Conservation (phyloP, 2,113 vertebrate species). For the Porphyrio hochstetteri region DNA sequence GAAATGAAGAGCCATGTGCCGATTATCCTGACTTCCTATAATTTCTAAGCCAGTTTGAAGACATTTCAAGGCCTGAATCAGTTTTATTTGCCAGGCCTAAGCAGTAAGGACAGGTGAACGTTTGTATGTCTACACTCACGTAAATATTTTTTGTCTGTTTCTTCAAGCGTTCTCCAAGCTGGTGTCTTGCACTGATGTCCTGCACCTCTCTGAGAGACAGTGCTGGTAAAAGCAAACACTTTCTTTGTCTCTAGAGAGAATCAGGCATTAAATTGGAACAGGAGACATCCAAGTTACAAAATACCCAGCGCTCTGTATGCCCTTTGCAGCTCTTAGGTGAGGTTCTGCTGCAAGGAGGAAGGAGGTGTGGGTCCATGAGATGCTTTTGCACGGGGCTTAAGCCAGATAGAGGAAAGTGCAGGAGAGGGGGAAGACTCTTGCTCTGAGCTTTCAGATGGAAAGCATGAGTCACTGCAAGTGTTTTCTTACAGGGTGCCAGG, state of each 20-base stretch:
- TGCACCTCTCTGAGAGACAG: fast-evolving
- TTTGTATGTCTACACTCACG: neutral
- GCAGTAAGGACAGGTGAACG: neutral
- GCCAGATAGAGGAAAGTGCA: fast-evolving
- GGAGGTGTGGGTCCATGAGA: neutral
- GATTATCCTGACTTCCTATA: neutral
- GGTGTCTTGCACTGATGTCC: neutral
- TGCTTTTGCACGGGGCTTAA: neutral
- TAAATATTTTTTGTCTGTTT: neutral
- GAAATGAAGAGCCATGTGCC: neutral
- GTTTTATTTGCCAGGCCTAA: neutral
- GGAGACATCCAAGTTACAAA: neutral
- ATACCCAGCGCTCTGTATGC: neutral
- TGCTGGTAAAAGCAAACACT: neutral
- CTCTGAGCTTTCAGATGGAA: fast-evolving
- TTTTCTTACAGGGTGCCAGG: neutral
- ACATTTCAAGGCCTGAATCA: neutral
- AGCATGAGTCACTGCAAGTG: neutral
- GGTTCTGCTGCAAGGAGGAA: neutral
- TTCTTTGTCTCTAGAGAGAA: neutral
- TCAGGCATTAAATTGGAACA: neutral
- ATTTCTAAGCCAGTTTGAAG: neutral
- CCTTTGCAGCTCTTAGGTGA: neutral
- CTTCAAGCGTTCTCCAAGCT: neutral
- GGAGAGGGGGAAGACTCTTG: neutral